Evolutionary conservation across 2,113 vertebrate genomes (phyloP).

Genomic region (Brachirus orientalis): DNA sequence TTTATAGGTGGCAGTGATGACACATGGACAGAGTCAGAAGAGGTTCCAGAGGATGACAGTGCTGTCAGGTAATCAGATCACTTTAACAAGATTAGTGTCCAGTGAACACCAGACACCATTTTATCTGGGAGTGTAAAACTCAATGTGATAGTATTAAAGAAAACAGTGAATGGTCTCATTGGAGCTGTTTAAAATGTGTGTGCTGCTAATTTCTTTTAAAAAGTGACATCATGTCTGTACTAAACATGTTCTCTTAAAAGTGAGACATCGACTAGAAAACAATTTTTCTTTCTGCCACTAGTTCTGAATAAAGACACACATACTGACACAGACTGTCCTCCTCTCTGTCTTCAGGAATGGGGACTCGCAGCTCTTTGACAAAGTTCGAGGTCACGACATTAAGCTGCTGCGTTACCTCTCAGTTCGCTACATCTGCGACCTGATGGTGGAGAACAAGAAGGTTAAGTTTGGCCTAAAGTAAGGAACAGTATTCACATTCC

Average conservation of each 20-base stretch:
- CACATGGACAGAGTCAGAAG: slow-evolving; percentile 89
- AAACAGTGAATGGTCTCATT: not conserved
- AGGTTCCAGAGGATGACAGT: slow-evolving; percentile 89
- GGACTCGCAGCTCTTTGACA: slow-evolving; percentile 96
- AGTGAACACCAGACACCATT: not conserved
- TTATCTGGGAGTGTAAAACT: not conserved
- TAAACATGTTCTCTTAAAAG: no score
- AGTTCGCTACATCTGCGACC: slow-evolving; percentile 95
- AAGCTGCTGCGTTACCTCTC: slow-evolving; percentile 95
- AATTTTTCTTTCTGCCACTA: not conserved
- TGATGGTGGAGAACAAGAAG: slow-evolving; percentile 99
- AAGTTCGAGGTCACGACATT: slow-evolving; percentile 96
- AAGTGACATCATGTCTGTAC: no score
- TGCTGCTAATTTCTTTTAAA: not conserved
- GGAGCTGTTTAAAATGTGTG: not conserved
- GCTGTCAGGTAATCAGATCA: slow-evolving; percentile 84
- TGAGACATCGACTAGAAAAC: not conserved
- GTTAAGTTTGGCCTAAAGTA: slow-evolving; percentile 99
- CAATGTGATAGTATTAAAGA: not conserved
- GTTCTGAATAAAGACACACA: not conserved
- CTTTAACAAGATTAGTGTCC: not conserved
- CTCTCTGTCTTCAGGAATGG: slow-evolving; percentile 84
- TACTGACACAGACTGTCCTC: not conserved
- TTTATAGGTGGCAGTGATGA: slow-evolving; percentile 90
- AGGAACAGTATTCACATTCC: slow-evolving; percentile 69